Evolutionary conservation across 2,113 vertebrate species (phyloP).

Genomic region (Amazona guildingii): DNA sequence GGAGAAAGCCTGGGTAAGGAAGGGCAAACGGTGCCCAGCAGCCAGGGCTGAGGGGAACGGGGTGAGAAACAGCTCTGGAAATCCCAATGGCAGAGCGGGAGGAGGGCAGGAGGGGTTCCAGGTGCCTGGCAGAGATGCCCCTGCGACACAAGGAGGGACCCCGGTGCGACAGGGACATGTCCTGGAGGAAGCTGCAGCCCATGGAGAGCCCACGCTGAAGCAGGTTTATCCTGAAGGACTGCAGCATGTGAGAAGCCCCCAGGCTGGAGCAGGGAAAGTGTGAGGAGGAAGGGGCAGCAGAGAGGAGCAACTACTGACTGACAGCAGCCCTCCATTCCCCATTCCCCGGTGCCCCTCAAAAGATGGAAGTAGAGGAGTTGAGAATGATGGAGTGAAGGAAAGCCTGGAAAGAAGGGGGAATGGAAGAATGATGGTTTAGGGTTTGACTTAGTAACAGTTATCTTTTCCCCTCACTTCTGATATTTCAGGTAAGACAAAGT

Average conservation of each 20-base stretch:
- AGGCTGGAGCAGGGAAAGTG: rapidly evolving
- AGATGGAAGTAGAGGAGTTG: rapidly evolving
- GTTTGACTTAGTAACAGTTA: background rate
- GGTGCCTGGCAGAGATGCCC: background rate
- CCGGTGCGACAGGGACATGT: too few relatives aligned
- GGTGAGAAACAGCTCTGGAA: too few relatives aligned
- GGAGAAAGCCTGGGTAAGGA: background rate
- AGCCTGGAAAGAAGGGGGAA: background rate
- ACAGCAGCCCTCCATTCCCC: rapidly evolving
- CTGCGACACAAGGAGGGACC: rapidly evolving
- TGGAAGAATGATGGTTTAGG: background rate
- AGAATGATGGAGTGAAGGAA: background rate
- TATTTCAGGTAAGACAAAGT: background rate
- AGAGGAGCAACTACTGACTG: rapidly evolving
- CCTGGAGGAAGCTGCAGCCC: rapidly evolving
- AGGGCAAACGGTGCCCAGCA: background rate
- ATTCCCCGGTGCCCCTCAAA: rapidly evolving
- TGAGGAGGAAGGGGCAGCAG: rapidly evolving
- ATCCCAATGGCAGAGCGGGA: background rate
- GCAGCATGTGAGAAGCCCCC: rapidly evolving
- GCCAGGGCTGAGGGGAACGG: too few relatives aligned
- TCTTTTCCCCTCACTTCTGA: background rate
- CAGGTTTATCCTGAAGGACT: background rate
- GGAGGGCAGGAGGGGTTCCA: background rate
- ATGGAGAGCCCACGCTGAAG: background rate